Evolutionary conservation across 2,113 vertebrate species (phyloP), one percentile per base, ranked within the genome.

Genomic region (Dicrurus megarhynchus): DNA sequence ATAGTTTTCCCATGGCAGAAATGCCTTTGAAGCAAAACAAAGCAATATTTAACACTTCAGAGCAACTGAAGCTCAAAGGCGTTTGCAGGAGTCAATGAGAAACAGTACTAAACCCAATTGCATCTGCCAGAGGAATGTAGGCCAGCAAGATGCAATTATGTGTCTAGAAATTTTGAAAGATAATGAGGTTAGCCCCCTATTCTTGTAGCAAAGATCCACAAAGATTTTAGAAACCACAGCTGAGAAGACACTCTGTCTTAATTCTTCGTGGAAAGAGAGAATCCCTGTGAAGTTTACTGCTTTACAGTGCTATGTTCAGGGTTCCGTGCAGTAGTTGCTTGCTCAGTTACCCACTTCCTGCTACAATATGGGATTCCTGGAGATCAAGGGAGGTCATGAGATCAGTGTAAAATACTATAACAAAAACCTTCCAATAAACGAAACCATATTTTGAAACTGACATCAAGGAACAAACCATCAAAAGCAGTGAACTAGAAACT

Each of bases 381-480:
- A 92, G 71, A 81, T 86, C 83, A 88, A 92, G 75, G 49, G 32
- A 69, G 42, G 76, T 86, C 67, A n/a, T 46, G 75, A 86, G 82
- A 85, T 90, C 75, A 77, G 21, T 55, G 30, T 39, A 57, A 93
- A 93, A 53, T 68, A 42, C 46, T 83, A 35, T 27, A 84, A 90
- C n/a, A 92, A 93, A 90, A 80, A 49, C 53, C 50, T 90, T 76
- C 35, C 50, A 55, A n/a, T 61, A 80, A 90, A 80, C 1, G 8
- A 90, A 88, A 74, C 55, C n/a, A 12, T 86, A 78, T 88, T 95
- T 93, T 90, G 64, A 93, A 80, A 46, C 67, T 63, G 59, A 88
- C 75, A 83, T 95, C 68, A 88, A 85, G 79, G 82, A 95, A 61
- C 10, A 83, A 87, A 94, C 61, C 89, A 84, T 93, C 92, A 90